These are phyloP conservation scores for Drosophila heteroneura DNA, from an alignment of 2,888 invertebrate species.

Conservation along the genomic window DNA sequence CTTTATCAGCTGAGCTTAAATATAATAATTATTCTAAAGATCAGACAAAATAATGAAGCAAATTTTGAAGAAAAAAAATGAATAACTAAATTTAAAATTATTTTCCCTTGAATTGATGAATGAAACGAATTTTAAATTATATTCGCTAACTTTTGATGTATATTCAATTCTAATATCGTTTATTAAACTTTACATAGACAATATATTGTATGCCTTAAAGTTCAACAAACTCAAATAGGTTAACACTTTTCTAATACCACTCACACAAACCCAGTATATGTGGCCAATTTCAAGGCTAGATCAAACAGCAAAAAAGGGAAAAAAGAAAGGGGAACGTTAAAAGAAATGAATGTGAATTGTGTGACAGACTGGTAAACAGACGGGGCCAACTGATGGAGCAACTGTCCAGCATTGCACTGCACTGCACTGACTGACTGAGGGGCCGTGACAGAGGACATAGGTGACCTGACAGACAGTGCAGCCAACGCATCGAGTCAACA, in stretches of 20 bases:
- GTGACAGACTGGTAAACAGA: constrained; percentile 55
- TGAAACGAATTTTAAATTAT: not conserved
- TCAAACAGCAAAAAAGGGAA: not conserved
- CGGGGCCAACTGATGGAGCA: constrained; percentile 47
- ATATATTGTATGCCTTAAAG: not conserved
- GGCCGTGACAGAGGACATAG: constrained; percentile 44
- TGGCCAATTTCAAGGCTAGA: constrained; percentile 47
- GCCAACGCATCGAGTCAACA: constrained; percentile 60
- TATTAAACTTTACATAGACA: no score
- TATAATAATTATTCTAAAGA: not conserved
- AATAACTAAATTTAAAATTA: not conserved
- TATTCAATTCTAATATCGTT: not conserved
- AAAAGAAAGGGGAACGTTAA: not conserved
- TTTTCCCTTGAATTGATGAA: not conserved
- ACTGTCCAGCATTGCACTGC: constrained; percentile 27
- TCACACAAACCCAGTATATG: constrained; percentile 16
- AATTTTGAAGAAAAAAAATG: not conserved
- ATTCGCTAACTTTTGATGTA: not conserved
- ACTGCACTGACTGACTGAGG: constrained; percentile 10
- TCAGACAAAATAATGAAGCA: not conserved
- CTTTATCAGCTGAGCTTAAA: not conserved
- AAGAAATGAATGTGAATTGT: constrained; percentile 55
- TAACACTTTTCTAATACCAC: constrained; percentile 4
- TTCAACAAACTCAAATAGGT: not conserved
- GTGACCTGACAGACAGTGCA: constrained; percentile 27